phyloP scores from a whole-genome alignment of 2,797 vertebrate genomes.

The Esox masquinongy region DNA sequence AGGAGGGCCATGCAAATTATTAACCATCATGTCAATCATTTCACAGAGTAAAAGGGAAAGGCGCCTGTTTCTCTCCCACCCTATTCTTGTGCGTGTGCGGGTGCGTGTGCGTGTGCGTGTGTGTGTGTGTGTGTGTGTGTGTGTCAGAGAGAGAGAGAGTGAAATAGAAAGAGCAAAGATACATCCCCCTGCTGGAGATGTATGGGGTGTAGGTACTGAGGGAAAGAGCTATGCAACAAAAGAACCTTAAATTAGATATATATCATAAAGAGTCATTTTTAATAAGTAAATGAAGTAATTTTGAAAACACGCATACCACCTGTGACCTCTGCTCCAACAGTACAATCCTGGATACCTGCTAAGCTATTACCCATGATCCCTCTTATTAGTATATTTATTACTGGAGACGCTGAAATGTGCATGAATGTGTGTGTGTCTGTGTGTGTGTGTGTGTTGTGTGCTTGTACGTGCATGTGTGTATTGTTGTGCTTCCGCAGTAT shows the following conservation, averaged over 20 bases:
- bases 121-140: slow-evolving; percentile 42
- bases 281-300: background rate
- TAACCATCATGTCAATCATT: slow-evolving; percentile 56
- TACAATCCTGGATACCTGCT: slow-evolving; percentile 34
- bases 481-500: slow-evolving; percentile 4
- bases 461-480: slow-evolving; percentile 14
- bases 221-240: slow-evolving; percentile 5
- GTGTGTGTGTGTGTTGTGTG: slow-evolving; percentile 18
- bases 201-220: background rate
- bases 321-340: slow-evolving; percentile 31
- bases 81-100: slow-evolving; percentile 38
- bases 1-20: slow-evolving; percentile 69
- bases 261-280: slow-evolving; percentile 11
- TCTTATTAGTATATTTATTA: slow-evolving; percentile 34
- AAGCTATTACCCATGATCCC: slow-evolving; percentile 36
- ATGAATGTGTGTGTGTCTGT: slow-evolving; percentile 73
- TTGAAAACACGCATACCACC: slow-evolving; percentile 6
- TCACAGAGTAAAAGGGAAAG: background rate
- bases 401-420: slow-evolving; percentile 76
- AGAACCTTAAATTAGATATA: background rate
- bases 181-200: background rate
- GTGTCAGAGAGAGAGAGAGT: slow-evolving; percentile 19
- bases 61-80: background rate
- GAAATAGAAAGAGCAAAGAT: background rate
- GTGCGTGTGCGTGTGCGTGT: slow-evolving; percentile 43